Percentiles rank a stretch among this genome's conserved stretches.
Conservation (phyloP, 1,140 invertebrate genomes). For the Drosophila yakuba region DNA sequence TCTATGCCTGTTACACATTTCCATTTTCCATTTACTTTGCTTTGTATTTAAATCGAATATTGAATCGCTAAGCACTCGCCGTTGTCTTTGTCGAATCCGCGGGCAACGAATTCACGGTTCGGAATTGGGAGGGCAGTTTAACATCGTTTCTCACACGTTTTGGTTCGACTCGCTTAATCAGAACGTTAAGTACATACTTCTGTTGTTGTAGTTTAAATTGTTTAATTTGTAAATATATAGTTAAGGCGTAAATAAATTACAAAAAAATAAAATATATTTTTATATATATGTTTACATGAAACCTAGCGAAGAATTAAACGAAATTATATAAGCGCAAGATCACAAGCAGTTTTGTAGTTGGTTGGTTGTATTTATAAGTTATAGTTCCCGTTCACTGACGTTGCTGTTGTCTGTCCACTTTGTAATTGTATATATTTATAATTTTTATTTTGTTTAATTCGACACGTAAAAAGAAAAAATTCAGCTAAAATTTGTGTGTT, state of each 20-base stretch:
- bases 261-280: conserved; percentile 49
- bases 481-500: conserved; percentile 73
- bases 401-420: conserved; percentile 26
- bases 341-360: conserved; percentile 67
- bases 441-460: conserved; percentile 69
- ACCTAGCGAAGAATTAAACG: conserved; percentile 51
- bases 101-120: conserved; percentile 17
- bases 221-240: conserved; percentile 40
- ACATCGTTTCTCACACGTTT: conserved; percentile 26
- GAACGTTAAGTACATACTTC: conserved; percentile 24
- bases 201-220: conserved; percentile 31
- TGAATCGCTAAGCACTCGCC: conserved; percentile 4
- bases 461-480: conserved; percentile 76
- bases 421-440: conserved; percentile 34
- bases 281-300: conserved; percentile 46
- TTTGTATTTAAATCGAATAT: conserved; percentile 3
- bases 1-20: not conserved
- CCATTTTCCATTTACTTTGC: not conserved
- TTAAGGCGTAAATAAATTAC: conserved; percentile 71
- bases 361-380: conserved; percentile 19
- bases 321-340: conserved; percentile 67
- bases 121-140: conserved; percentile 31
- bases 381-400: conserved; percentile 27
- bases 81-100: conserved; percentile 14
- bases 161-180: conserved; percentile 16